Conservation (phyloP, 30 jellyfish, hydroid and myxozoan genomes). For the Turritopsis dohrnii region DNA sequence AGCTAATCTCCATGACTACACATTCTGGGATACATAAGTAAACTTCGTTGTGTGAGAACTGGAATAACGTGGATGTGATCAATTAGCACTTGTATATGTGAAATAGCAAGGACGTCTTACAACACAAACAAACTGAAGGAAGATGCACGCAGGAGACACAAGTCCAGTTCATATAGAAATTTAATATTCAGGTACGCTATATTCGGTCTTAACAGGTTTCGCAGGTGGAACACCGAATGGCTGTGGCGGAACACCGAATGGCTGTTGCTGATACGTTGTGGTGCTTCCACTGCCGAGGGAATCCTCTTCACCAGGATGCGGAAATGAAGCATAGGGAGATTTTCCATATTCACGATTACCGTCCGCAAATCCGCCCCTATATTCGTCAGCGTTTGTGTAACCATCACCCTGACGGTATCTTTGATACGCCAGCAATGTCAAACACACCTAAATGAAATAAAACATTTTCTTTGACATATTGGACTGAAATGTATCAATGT, state of each 20-base stretch:
- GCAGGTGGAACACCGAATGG: slow-evolving; percentile 54
- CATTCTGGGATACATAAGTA: not conserved
- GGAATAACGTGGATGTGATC: not conserved
- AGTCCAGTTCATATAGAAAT: not conserved
- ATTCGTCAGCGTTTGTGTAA: slow-evolving; percentile 38
- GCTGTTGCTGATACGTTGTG: slow-evolving; percentile 76
- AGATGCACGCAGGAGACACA: not conserved
- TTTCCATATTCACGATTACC: slow-evolving; percentile 55
- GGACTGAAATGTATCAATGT: too few relatives aligned
- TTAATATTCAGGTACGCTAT: slow-evolving; percentile 79
- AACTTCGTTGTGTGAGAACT: not conserved
- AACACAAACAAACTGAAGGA: not conserved
- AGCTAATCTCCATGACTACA: not conserved
- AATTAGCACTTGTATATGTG: not conserved
- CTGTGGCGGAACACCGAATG: slow-evolving; percentile 60
- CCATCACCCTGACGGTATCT: slow-evolving; percentile 73
- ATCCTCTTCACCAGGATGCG: slow-evolving; percentile 89
- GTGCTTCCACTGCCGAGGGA: slow-evolving; percentile 6
- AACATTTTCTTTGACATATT: too few relatives aligned
- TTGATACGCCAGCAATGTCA: slow-evolving; percentile 54
- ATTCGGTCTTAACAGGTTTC: slow-evolving; percentile 82
- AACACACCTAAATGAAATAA: slow-evolving; percentile 57
- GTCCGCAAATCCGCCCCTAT: slow-evolving; percentile 26
- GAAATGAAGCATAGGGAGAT: slow-evolving; percentile 98
- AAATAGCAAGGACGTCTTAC: not conserved